Evolutionary conservation across 2,888 invertebrate genomes (phyloP), one percentile per base, ranked within the genome.

Genomic region (Aleiodes testaceus): DNA sequence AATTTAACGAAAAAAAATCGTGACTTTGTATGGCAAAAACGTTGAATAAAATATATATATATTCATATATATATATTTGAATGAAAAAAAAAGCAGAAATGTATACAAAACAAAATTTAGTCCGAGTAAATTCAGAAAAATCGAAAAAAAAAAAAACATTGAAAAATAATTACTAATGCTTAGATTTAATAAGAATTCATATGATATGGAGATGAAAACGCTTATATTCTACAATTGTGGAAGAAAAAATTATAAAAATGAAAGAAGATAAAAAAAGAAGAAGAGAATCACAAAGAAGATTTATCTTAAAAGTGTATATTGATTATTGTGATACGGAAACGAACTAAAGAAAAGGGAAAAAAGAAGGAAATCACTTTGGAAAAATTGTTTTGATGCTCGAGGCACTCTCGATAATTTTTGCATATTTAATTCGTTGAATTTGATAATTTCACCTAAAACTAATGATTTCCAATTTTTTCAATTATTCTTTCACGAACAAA

Each of bases 201-300:
- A 74, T 77, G 20, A 63, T 20, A 63, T 77, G 74, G 79, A 80
- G 77, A 75, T 78, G 80, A 83, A 82, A 82, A 82, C 81, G 83
- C 82, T 84, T 84, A 82, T 79, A 83, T 78, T 82, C 80, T 83
- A 78, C 79, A 79, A 79, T 72, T 81, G 77, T 80, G 79, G 80
- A 80, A 79, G 66, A 74, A 75, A 78, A 76, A 77, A 47, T 53
- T 47, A 66, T 66, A 44, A 42, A n/a, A 65, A 59, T 42, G 26
- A 36, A 64, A 45, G 49, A 42, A n/a, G n/a, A n/a, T n/a, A n/a
- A n/a, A 55, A 42, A 52, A 45, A 65, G 5, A 26, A 26, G 22
- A 26, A 2, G 47, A 42, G 49, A 49, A 65, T 66, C 59, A 77
- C 78, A 79, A 9, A n/a, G 20, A 82, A 81, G 81, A 80, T 81